Conservation (phyloP, 2,797 vertebrate genomes). For the Rhynchotus rufescens region DNA sequence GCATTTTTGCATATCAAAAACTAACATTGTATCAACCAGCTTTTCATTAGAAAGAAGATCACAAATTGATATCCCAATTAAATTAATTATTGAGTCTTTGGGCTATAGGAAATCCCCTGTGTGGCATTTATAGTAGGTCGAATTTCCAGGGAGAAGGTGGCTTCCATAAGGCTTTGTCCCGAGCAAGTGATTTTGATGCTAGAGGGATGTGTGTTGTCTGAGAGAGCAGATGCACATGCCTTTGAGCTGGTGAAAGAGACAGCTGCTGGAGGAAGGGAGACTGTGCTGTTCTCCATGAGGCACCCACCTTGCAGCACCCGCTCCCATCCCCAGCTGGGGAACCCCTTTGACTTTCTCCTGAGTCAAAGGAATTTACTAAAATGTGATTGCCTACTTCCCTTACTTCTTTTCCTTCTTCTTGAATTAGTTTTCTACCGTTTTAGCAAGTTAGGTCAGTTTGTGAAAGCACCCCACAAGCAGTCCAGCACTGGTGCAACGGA, state of each 20-base stretch:
- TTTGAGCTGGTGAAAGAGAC: not conserved
- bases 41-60: constrained; percentile 35
- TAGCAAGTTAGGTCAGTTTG: not conserved
- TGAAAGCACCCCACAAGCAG: not conserved
- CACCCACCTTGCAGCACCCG: fast-evolving
- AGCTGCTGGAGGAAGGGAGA: not conserved
- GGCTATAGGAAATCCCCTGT: constrained; percentile 25
- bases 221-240: fast-evolving
- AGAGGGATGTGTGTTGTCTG: not conserved
- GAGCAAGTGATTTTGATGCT: fast-evolving
- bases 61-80: constrained; percentile 56
- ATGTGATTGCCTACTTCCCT: not conserved
- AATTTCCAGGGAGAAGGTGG: not conserved
- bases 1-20: constrained; percentile 68
- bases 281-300: not conserved
- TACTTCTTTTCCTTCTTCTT: not conserved
- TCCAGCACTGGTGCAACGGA: not conserved
- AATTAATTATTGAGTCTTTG: constrained; percentile 15
- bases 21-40: constrained; percentile 24
- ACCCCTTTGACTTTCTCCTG: fast-evolving
- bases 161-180: not conserved
- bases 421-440: not conserved
- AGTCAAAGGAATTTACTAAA: not conserved
- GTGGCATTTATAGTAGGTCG: not conserved
- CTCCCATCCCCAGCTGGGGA: not conserved